Evolutionary conservation across 2,888 invertebrate genomes (phyloP), one percentile per base, ranked within the genome.

Genomic region (Harpagoxenus sublaevis): DNA sequence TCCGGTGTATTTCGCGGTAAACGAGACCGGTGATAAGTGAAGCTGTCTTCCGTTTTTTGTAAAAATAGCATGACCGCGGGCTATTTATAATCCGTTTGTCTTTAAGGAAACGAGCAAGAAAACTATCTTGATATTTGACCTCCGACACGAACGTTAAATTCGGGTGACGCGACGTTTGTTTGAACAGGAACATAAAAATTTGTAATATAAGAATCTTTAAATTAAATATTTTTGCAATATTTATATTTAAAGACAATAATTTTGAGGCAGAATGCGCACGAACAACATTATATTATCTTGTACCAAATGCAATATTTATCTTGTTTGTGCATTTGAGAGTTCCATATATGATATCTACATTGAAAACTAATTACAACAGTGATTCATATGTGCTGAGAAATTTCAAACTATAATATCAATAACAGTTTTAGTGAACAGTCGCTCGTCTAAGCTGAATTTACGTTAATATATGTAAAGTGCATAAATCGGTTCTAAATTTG

Each of bases 391-490:
- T 51, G 42, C 6, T 28, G n/a, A 18, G 42, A 51, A 18, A 15
- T 55, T 66, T 57, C 73, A 23, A 79, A 48, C 23, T 48, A 39
- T 51, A 71, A 60, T 68, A 39, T 78, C 28, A n/a, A 42, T 53
- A 10, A 53, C 48, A 60, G 8, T 57, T 70, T 57, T 15, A 35
- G 28, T 18, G 12, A 57, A 48, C 8, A 35, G 15, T 57, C 57
- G 6, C 15, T 31, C 15, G 10, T 18, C 23, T 48, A 48, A 35
- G 23, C 8, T 48, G 9, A 68, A 18, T 55, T 48, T 12, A 57
- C 23, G 3, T n/a, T 70, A 18, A 35, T 60, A 53, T 53, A 51
- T 12, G 9, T 28, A 48, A 35, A 35, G n/a, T 4, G 9, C 45
- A 15, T 39, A 39, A 10, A 31, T 15, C 6, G 31, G 2, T 28